Evolutionary conservation across 1,140 invertebrate species (phyloP).

Genomic region (Episyrphus balteatus): DNA sequence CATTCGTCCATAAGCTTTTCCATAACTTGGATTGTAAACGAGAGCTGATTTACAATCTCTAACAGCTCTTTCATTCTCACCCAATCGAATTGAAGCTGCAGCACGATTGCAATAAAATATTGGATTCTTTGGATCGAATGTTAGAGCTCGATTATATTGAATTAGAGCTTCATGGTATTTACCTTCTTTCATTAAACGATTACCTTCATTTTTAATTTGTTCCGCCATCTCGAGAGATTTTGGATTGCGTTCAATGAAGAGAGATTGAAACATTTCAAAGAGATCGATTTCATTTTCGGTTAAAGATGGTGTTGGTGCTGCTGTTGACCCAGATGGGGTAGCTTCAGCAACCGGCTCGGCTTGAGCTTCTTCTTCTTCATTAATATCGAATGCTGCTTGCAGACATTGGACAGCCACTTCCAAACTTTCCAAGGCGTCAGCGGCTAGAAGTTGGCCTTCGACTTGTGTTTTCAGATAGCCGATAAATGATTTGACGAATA

Average conservation of each 20-base stretch:
- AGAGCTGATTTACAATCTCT: slow-evolving; percentile 83
- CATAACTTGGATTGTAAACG: slow-evolving; percentile 77
- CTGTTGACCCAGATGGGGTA: slow-evolving; percentile 1
- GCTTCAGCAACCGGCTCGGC: slow-evolving; percentile 4
- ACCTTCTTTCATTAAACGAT: slow-evolving; percentile 72
- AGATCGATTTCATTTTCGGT: slow-evolving; percentile 36
- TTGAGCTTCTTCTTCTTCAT: slow-evolving; percentile 37
- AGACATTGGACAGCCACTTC: slow-evolving; percentile 74
- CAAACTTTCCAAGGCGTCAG: slow-evolving; percentile 66
- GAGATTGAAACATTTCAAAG: slow-evolving; percentile 38
- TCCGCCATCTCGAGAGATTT: slow-evolving; percentile 58
- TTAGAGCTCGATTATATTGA: slow-evolving; percentile 75
- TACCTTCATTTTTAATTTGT: slow-evolving; percentile 71
- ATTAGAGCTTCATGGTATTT: slow-evolving; percentile 68
- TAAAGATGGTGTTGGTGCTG: slow-evolving; percentile 1
- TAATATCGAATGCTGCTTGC: slow-evolving; percentile 64
- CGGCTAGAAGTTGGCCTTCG: slow-evolving; percentile 21
- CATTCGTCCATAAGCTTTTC: slow-evolving; percentile 89
- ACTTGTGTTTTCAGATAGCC: slow-evolving; percentile 28
- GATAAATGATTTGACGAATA: slow-evolving; percentile 30
- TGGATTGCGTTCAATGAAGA: slow-evolving; percentile 32
- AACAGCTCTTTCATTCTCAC: slow-evolving; percentile 68
- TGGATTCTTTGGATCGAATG: slow-evolving; percentile 72
- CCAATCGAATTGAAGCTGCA: slow-evolving; percentile 78
- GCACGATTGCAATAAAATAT: slow-evolving; percentile 94